These are phyloP conservation scores for Antheraea assamensis DNA, from an alignment of 2,888 invertebrate species.

Conservation along the genomic window DNA sequence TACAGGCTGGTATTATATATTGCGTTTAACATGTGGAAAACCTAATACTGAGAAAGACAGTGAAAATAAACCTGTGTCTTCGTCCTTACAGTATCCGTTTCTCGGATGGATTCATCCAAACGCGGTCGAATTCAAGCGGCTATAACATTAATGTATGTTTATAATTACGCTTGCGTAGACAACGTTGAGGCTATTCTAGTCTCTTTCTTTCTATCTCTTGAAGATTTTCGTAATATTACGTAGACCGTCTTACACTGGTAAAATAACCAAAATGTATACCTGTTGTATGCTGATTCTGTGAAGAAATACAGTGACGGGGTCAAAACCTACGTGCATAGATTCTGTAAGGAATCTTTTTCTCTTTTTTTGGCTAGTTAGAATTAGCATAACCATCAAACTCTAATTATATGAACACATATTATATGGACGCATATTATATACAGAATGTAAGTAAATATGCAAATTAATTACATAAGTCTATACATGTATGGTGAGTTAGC, in stretches of 20 bases:
- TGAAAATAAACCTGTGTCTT: background rate
- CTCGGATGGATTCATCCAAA: background rate
- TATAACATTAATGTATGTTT: background rate
- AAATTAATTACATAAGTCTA: no score
- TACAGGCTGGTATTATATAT: background rate
- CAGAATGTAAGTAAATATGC: no score
- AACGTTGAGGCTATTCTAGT: background rate
- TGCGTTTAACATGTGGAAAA: background rate
- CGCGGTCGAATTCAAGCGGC: background rate
- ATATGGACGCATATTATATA: no score
- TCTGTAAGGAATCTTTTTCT: no score
- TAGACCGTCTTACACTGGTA: background rate
- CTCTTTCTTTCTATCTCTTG: background rate
- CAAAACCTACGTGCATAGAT: no score
- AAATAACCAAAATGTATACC: background rate
- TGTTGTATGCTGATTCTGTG: background rate
- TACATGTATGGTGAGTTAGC: no score
- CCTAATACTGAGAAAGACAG: background rate
- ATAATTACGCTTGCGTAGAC: background rate
- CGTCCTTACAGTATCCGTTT: background rate
- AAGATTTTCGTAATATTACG: background rate
- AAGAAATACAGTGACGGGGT: no score
- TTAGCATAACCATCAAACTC: no score
- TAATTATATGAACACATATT: no score
- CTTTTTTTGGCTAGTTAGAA: no score